Evolutionary conservation across 2,888 invertebrate genomes (phyloP).

Genomic region (Poecilobothrus nobilitatus): DNA sequence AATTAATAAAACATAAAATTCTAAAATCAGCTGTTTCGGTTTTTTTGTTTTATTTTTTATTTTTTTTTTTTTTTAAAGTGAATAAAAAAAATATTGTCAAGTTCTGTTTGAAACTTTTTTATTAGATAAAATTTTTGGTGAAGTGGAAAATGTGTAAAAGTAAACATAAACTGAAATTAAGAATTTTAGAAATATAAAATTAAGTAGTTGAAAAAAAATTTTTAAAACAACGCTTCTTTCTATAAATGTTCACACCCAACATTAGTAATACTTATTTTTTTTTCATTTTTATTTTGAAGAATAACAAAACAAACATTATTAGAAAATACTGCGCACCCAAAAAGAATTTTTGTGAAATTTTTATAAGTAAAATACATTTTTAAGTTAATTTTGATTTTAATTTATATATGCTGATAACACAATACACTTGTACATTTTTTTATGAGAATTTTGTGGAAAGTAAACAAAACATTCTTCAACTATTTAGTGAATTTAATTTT

Average conservation of each 20-base stretch:
- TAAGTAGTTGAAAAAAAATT: not conserved
- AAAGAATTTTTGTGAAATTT: not conserved
- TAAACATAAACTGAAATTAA: not conserved
- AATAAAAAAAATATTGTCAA: too few species aligned
- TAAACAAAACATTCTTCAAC: constrained; percentile 24
- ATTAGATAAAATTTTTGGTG: not conserved
- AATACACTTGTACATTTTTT: constrained; percentile 23
- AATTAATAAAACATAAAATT: too few species aligned
- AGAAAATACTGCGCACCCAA: not conserved
- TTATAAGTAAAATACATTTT: not conserved
- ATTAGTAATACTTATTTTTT: not conserved
- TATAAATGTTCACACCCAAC: not conserved
- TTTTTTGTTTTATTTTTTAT: not conserved
- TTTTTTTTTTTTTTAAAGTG: too few species aligned
- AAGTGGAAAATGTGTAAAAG: not conserved
- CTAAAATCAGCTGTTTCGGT: not conserved
- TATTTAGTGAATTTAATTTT: constrained; percentile 23
- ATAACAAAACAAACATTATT: too few species aligned
- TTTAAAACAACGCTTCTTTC: not conserved
- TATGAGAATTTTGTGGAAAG: constrained; percentile 27
- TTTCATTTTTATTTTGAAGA: not conserved
- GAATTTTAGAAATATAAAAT: not conserved
- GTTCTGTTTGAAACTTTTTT: too few species aligned
- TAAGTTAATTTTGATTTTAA: not conserved
- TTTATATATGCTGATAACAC: not conserved